Base-by-base conservation (phyloP, 1,140 invertebrate genomes). In the Ditylenchus dipsaci region DNA sequence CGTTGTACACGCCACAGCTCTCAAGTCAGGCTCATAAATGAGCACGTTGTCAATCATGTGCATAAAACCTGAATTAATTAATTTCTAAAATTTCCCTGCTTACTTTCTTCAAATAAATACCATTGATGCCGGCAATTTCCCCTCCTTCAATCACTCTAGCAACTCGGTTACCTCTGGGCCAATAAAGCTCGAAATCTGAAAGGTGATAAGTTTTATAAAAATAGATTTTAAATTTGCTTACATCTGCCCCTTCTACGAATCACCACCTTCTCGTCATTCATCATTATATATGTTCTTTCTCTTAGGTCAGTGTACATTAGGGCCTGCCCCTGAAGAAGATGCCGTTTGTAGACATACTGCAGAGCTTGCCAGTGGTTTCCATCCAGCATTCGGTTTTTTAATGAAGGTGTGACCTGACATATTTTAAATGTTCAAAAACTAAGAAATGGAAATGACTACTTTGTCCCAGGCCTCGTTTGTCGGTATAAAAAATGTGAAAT, bases 401-500 rank as follows among this genome's bases (percentile, higher is more conserved):
- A 42, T 13, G 79, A 33, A 1, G 75, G 76, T 13, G 79, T 17
- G 33, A 38, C 33, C 33, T 38, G 11, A 38, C 3, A 38, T 38
- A 38, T 38, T 38, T 38, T 38, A 38, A 3, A 38, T 38, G 11
- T 38, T 38, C 11, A 11, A 38, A 38, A 3, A 38, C 3, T 5
- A 38, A 38, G 33, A 38, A 38, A 38, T 38, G 33, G 3, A 38
- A 5, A 5, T 38, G 33, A 38, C 33, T 9, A 84, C 72, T 57
- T 83, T 80, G 8, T 78, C 70, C 85, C 85, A 96, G 13, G 92
- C 93, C 71, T 88, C 88, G 78, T 95, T 89, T 15, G 89, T 86
- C 0, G 93, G 92, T 0, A 92, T 92, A 81, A 96, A 94, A 81
- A 91, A 92, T 0, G 93, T 96, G 83, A 90, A 95, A 42, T 89